Base-by-base conservation (phyloP, 1,140 invertebrate genomes). In the Teleopsis dalmanni region DNA sequence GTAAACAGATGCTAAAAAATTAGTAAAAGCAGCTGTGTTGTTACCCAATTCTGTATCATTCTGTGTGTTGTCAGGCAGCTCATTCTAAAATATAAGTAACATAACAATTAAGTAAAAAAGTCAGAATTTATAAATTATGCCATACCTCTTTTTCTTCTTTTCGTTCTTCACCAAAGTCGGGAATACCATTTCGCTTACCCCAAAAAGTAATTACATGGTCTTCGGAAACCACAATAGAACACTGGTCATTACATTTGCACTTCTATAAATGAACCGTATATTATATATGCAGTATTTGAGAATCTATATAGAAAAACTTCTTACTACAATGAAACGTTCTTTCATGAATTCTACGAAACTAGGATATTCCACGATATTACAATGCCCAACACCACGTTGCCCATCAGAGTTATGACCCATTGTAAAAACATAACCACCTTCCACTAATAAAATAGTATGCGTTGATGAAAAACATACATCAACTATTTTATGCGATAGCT, bases 141-240 rank as follows among this genome's bases (percentile, higher is more conserved):
- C 29, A 31, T 47, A 27, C 42, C 11, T 44, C 23, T 11, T 22
- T 35, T 36, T 47, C 35, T 37, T 31, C 21, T 25, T 18, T 33
- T 26, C 34, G 26, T 33, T 27, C 18, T 7, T 59, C 56, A 1
- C 54, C 58, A 18, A 67, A 57, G 3, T 72, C 55, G 45, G 69
- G 59, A 58, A 74, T 40, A 1, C 70, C 65, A 64, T 73, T 73
- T 5, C 75, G 70, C 11, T 80, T 76, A 16, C 84, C 84, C 82
- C 84, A 87, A 50, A 85, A 79, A 42, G 81, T 80, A 2, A 87
- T 69, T 47, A 81, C 77, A 61, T 85, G 84, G 48, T 84, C 78
- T 18, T 76, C 65, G 2, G 82, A 84, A 29, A 76, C 76, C 29
- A 78, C 78, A 22, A 84, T 72, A 1, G 82, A 83, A 56, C 79